Evolutionary conservation across 2,888 invertebrate species (phyloP), one percentile per base, ranked within the genome.

Genomic region (Lydus trimaculatus): DNA sequence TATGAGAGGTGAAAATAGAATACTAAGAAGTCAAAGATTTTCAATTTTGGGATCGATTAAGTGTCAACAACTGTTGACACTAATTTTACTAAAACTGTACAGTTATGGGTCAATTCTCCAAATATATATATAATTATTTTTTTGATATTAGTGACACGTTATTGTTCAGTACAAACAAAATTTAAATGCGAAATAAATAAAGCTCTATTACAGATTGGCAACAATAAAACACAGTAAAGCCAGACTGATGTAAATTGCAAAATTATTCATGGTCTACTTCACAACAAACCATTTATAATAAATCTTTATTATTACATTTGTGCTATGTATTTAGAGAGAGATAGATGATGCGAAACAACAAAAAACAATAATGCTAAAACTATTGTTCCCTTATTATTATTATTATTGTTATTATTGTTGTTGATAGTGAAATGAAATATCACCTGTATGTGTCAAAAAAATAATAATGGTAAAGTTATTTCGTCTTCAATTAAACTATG

Each of bases 201-300:
- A 59, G 33, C 59, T 63, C 60, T 28, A 63, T 63, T 63, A 63
- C 33, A 36, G 33, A 63, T 66, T 31, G 31, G 62, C 20, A 63
- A 56, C 56, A 60, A 63, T 67, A 63, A 67, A 63, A 63, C 52
- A 60, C 33, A 20, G 28, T 28, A 63, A 58, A 63, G 48, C 60
- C 33, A 33, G 43, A 60, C 48, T 48, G 56, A 64, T 43, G 60
- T 61, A 67, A 67, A 67, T 64, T 64, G 64, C 36, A 36, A 64
- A 67, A 67, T 67, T 67, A 67, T 67, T 67, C 64, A 67, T 64
- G 64, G 64, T 67, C 61, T 61, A 61, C 61, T 67, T 64, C 67
- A 67, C 64, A 67, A 58, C 48, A 67, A 63, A 61, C 64, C 60
- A 48, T 67, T 65, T 65, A n/a, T 17, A n/a, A 65, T 59, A 61